Evolutionary conservation across 2,113 vertebrate genomes (phyloP), one percentile per base, ranked within the genome.

Genomic region (Lamprologus tigripictilis): DNA sequence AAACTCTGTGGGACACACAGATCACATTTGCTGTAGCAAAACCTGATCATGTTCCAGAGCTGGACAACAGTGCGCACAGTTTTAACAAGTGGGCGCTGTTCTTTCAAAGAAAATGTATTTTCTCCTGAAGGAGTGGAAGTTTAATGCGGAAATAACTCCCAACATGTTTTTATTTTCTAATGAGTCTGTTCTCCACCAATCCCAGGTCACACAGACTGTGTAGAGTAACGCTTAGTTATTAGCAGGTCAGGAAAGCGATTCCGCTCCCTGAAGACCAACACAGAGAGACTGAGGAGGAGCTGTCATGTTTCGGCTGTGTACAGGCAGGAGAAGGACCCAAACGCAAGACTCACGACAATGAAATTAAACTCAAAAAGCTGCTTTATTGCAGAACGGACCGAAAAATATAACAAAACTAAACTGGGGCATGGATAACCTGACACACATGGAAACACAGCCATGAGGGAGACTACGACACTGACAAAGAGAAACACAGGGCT

Each of bases 81-180:
- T 76, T 28, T 76, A 76, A 28, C 23, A 76, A 76, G 71, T 7
- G 6, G 42, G 42, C 0, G 71, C 42, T 49, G 71, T 31, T 49
- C 23, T 76, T 49, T 76, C 71, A 49, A 76, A 76, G 71, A 76
- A 49, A 31, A 76, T 19, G 58, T 19, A 61, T 61, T 63, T 63
- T 63, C 28, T 33, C 23, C 14, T 17, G 40, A 76, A 45, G 14
- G 5, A 26, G 21, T 7, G 21, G 1, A 73, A 26, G 37, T 3
- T 73, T 26, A 45, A 26, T 11, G 68, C 6, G 2, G 5, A 76
- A 47, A 76, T 73, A 73, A 28, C 40, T 45, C 40, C 21, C 21
- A 17, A 17, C 23, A 5, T 47, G 40, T 3, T 68, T 68, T 68
- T 68, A n/a, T 68, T 68, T 68, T 42, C n/a, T 40, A 68, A 40